phyloP scores from a whole-genome alignment of 2,888 invertebrate genomes.

The Theretra japonica region DNA sequence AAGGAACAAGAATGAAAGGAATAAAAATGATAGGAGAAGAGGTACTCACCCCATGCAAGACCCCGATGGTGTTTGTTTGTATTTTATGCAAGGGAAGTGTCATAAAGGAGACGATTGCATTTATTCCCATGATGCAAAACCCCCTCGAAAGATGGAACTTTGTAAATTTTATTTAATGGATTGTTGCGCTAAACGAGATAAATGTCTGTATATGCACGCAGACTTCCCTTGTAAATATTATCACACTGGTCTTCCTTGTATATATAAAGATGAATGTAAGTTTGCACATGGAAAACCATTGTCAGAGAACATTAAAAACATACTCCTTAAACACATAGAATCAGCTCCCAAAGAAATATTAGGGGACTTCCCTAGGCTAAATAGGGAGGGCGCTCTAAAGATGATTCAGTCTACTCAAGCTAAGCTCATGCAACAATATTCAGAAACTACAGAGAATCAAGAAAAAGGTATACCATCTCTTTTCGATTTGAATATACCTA shows the following conservation, averaged over 20 bases:
- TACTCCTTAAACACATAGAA: constrained; percentile 91
- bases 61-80: constrained; percentile 90
- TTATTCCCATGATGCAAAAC: constrained; percentile 93
- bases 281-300: constrained; percentile 96
- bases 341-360: constrained; percentile 96
- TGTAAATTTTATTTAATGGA: constrained; percentile 99
- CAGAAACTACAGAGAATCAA: constrained; percentile 62
- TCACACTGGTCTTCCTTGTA: constrained; percentile 95
- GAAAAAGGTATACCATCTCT: constrained; percentile 75
- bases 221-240: constrained; percentile 99
- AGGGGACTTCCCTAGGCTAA: constrained; percentile 94
- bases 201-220: constrained; percentile 97
- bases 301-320: constrained; percentile 89
- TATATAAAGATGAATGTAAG: constrained; percentile 93
- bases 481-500: constrained; percentile 78
- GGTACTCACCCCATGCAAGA: constrained; percentile 86
- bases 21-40: constrained; percentile 81
- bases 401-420: constrained; percentile 80
- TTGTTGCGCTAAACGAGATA: constrained; percentile 97
- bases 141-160: constrained; percentile 94
- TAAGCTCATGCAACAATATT: constrained; percentile 75
- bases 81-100: constrained; percentile 95
- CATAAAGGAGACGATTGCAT: constrained; percentile 93
- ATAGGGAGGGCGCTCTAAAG: constrained; percentile 89
- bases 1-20: constrained; percentile 74